Percentiles rank a stretch among this genome's conserved stretches.
Conservation (phyloP, 1,140 invertebrate species). For the Pemphigus obesinymphae region DNA sequence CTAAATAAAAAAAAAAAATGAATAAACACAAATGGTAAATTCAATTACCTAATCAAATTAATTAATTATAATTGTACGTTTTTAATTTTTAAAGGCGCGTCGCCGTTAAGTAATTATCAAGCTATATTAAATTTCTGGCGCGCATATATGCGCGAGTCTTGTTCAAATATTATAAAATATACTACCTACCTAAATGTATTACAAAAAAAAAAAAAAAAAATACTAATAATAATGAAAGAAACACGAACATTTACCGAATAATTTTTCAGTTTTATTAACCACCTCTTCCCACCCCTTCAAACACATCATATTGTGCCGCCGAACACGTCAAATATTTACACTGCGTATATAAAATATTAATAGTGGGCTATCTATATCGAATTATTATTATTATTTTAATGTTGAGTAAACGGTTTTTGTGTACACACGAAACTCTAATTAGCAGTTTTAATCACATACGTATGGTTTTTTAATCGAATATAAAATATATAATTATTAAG, state of each 20-base stretch:
- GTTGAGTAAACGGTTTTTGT: conserved; percentile 29
- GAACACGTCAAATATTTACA: conserved; percentile 32
- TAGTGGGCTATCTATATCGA: background rate
- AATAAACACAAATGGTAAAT: background rate
- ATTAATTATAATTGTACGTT: background rate
- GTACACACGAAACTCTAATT: conserved; percentile 32
- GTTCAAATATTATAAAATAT: conserved; percentile 11
- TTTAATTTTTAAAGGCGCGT: background rate
- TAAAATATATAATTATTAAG: background rate
- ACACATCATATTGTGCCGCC: background rate
- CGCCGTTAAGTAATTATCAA: background rate
- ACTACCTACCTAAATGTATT: background rate
- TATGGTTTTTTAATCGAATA: background rate
- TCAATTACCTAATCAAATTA: background rate
- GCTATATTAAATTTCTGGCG: background rate
- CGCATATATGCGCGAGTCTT: background rate
- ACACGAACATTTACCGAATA: background rate
- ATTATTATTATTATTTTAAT: conserved; percentile 9
- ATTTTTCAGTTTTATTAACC: conserved; percentile 2
- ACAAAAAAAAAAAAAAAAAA: background rate
- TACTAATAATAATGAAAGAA: background rate
- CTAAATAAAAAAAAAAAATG: too few relatives aligned
- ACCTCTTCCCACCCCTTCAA: too few relatives aligned
- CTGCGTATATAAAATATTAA: background rate
- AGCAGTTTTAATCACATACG: conserved; percentile 4